Evolutionary conservation across 2,797 vertebrate species (phyloP), one percentile per base, ranked within the genome.

Genomic region (Anguilla marmorata): DNA sequence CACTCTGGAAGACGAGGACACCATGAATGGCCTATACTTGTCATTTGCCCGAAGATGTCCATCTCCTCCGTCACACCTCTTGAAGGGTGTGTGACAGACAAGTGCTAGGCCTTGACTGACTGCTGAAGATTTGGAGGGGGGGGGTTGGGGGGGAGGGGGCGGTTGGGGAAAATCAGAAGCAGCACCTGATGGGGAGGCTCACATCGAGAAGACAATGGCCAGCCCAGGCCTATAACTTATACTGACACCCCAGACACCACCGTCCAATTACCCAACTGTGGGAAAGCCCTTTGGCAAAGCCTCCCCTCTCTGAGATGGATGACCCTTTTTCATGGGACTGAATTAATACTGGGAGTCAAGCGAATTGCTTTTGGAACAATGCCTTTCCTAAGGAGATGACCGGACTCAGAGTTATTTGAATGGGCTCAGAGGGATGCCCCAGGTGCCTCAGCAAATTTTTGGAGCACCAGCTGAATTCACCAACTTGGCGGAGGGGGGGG

Each of bases 341-440:
- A 95, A 96, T 96, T 96, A 96, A 95, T 95, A 94, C 94, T 94
- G 93, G 93, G 94, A 94, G 94, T 95, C 89, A 87, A 94, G 94
- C 94, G 94, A 95, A 96, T 96, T 95, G 95, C 94, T 95, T 95
- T 95, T 95, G 93, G 94, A 95, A 93, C 94, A 94, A 94, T 93
- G 93, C 94, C 93, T 93, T 66, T 95, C 93, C 95, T 94, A 93
- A 94, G 93, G 94, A 96, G 94, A 93, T 95, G 95, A 95, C 96
- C 95, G 94, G 93, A 95, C 94, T 93, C 52, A 93, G 93, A 95
- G 93, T 94, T 95, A 95, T 94, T 92, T 94, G 89, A 93, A 91
- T 92, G 92, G 80, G 93, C 93, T 94, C 93, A 91, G 90, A 93
- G 94, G 24, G 27, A 54, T 21, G 76, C 27, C 58, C 37, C 9